Conservation (phyloP, 2,797 vertebrate genomes). For the Syndactyla subalaris region DNA sequence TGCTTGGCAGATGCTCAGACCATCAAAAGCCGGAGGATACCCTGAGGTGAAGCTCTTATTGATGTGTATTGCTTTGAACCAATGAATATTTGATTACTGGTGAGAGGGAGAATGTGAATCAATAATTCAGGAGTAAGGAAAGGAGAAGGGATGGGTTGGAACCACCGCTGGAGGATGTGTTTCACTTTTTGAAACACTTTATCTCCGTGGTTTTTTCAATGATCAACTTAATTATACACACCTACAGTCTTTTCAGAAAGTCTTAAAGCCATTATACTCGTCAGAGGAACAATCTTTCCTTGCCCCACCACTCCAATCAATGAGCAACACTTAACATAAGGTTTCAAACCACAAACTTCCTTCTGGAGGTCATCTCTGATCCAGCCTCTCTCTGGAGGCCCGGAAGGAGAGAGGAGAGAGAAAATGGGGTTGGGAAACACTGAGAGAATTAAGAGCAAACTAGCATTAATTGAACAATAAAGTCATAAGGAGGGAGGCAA, state of each 20-base stretch:
- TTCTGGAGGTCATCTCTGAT: background rate
- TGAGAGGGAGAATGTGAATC: conserved; percentile 6
- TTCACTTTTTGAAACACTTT: background rate
- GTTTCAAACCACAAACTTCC: background rate
- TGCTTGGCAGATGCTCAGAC: background rate
- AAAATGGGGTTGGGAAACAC: background rate
- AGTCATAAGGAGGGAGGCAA: background rate
- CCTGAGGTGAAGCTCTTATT: conserved; percentile 1
- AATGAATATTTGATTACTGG: conserved; percentile 43
- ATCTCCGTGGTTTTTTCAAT: background rate
- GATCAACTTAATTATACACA: background rate
- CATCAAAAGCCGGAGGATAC: background rate
- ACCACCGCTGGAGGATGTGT: background rate
- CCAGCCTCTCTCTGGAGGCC: background rate
- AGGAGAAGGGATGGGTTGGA: background rate
- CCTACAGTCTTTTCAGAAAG: background rate
- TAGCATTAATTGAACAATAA: background rate
- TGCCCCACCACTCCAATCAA: background rate
- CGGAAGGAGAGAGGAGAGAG: background rate
- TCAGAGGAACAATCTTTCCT: background rate
- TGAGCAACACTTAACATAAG: background rate
- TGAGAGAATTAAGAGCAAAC: background rate
- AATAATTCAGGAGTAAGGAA: conserved; percentile 44
- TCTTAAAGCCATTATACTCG: background rate
- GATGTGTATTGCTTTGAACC: conserved; percentile 20